Conservation (phyloP, 35 echinoderm and acorn worm species). For the Apostichopus californicus region DNA sequence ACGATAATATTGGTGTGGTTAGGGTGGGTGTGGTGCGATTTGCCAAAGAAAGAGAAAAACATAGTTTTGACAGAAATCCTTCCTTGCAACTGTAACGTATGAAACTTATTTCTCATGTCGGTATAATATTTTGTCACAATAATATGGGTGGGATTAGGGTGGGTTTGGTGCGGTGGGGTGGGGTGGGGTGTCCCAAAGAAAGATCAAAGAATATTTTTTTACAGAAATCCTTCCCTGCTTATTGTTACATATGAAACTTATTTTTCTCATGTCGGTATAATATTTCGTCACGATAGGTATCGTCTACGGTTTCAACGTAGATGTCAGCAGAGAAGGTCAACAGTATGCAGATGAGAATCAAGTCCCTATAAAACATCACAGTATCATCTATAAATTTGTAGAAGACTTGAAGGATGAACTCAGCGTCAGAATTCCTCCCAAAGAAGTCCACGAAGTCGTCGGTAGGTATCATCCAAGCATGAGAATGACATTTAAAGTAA, state of each 20-base stretch:
- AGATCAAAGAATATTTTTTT: no score
- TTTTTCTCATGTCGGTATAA: not conserved
- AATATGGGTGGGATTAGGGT: no score
- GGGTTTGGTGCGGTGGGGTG: no score
- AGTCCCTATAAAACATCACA: conserved; percentile 77
- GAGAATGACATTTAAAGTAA: not conserved
- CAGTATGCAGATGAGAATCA: conserved; percentile 67
- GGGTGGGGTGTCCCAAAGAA: no score
- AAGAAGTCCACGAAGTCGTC: conserved; percentile 67
- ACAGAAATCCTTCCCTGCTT: no score
- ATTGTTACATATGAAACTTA: no score
- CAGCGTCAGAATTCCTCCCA: conserved; percentile 60
- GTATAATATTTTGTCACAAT: no score
- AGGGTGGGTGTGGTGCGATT: no score
- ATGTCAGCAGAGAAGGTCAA: conserved; percentile 52
- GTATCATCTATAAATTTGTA: conserved; percentile 87
- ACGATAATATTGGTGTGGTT: not conserved
- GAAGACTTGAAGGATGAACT: conserved; percentile 93
- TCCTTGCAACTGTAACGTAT: no score
- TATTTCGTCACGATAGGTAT: conserved; percentile 45
- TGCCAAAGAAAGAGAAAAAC: no score
- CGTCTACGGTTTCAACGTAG: conserved; percentile 91
- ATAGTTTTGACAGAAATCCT: no score
- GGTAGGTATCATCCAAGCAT: conserved; percentile 53
- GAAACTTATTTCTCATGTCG: no score